Base-by-base conservation (phyloP, 2,888 invertebrate species). In the Caenorhabditis sulstoni region DNA sequence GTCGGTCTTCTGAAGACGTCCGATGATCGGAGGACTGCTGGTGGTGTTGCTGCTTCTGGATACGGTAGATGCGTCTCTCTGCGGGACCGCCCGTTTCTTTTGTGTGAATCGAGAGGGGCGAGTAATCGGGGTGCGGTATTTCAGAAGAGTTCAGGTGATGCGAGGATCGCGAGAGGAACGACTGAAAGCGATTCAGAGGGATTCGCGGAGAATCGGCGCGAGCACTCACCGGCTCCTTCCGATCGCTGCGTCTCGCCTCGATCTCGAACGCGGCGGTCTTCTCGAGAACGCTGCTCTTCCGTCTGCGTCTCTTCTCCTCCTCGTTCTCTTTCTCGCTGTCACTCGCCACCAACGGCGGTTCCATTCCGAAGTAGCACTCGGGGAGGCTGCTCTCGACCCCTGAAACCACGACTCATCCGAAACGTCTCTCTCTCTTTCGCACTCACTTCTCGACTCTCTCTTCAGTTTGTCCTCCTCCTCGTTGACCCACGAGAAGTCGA, bases 401-500 rank as follows among this genome's bases (percentile, higher is more conserved):
- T 67, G 65, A 14, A 55, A 53, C 12, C 12, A 14, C 35, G 7
- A 5, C 11, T 37, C 11, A 37, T 37, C 11, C 11, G 7, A 5
- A 11, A 37, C 11, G 41, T 44, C 18, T 22, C n/a, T 57, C n/a
- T 11, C 29, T 14, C 9, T 16, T 20, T 18, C 9, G n/a, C n/a
- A n/a, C 75, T 67, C 39, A 67, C 75, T 57, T 52, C 52, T 64
- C 8, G 55, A 61, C 35, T 79, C 79, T 49, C 74, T 64, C 16
- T 68, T 83, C 67, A 84, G 45, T 47, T 80, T 81, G 22, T 81
- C 79, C 58, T 84, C 82, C 23, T 82, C 84, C 16, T 84, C 84
- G 49, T 64, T 76, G 14, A 84, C 81, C 84, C 84, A 84, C 9
- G 79, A 79, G 62, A 84, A 84, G 57, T 84, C 84, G 16, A 82